Evolutionary conservation across 2,888 invertebrate genomes (phyloP).

Genomic region (Willowsia nigromaculata): DNA sequence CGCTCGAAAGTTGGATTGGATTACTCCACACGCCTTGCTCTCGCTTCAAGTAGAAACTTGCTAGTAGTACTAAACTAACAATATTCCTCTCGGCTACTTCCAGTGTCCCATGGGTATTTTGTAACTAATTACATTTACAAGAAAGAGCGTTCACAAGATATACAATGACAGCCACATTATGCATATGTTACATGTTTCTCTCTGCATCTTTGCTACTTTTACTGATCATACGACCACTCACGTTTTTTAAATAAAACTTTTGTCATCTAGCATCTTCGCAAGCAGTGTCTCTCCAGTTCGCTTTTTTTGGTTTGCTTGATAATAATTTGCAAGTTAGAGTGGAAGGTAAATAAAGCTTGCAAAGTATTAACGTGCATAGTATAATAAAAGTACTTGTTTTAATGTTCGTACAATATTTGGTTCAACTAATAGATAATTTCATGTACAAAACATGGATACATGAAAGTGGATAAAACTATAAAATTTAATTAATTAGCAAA

Average conservation of each 20-base stretch:
- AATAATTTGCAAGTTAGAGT: background rate
- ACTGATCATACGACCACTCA: background rate
- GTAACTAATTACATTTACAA: constrained; percentile 69
- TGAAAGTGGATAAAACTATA: no score
- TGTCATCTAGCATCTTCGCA: constrained; percentile 29
- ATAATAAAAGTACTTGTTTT: background rate
- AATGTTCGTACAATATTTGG: background rate
- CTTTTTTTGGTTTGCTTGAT: background rate
- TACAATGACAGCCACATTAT: constrained; percentile 42
- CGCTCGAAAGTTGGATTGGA: constrained; percentile 31
- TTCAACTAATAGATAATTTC: background rate
- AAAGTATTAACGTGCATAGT: background rate
- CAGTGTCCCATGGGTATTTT: constrained; percentile 63
- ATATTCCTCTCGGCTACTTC: constrained; percentile 41
- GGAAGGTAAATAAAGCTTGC: constrained; percentile 6
- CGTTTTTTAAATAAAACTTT: constrained; percentile 5
- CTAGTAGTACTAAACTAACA: background rate
- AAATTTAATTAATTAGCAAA: constrained; percentile 26
- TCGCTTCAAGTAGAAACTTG: background rate
- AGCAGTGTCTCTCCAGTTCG: background rate
- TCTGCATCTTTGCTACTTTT: background rate
- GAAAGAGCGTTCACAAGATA: constrained; percentile 33
- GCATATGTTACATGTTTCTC: background rate
- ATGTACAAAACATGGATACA: background rate
- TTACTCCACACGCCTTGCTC: constrained; percentile 25